Conservation (phyloP, 2,113 vertebrate genomes). For the Scopus umbretta region DNA sequence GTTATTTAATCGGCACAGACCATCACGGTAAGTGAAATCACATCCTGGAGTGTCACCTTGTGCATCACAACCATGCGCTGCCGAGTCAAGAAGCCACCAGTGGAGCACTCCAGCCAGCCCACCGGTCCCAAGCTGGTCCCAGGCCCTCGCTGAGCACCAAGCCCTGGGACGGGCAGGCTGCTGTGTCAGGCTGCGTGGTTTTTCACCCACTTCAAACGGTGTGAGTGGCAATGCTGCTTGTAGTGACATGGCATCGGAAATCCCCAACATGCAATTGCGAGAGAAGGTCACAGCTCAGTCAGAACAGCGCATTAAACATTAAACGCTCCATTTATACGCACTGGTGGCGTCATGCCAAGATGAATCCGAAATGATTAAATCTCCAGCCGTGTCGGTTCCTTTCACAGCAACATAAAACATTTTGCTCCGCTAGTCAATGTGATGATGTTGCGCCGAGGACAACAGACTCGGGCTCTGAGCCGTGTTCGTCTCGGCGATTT, state of each 20-base stretch:
- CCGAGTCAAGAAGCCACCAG: not conserved
- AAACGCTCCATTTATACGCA: conserved; percentile 5
- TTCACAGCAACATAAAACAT: conserved; percentile 3
- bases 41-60: rapidly evolving
- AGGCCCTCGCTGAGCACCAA: not conserved
- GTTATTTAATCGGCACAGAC: not conserved
- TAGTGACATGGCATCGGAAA: not conserved
- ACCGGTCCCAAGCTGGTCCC: rapidly evolving
- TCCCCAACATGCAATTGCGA: not conserved
- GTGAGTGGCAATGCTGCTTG: not conserved
- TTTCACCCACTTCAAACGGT: not conserved
- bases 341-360: conserved; percentile 22
- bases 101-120: rapidly evolving
- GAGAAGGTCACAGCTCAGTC: conserved; percentile 30
- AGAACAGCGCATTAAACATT: conserved; percentile 11
- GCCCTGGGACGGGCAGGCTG: rapidly evolving
- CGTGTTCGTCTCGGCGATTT: not conserved
- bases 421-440: not conserved
- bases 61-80: rapidly evolving
- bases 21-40: rapidly evolving
- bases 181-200: not conserved
- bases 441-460: not conserved
- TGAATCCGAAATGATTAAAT: conserved; percentile 24
- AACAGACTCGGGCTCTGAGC: not conserved
- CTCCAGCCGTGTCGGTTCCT: conserved; percentile 36